Evolutionary conservation across 2,113 vertebrate species (phyloP).

Genomic region (Odocoileus virginianus): DNA sequence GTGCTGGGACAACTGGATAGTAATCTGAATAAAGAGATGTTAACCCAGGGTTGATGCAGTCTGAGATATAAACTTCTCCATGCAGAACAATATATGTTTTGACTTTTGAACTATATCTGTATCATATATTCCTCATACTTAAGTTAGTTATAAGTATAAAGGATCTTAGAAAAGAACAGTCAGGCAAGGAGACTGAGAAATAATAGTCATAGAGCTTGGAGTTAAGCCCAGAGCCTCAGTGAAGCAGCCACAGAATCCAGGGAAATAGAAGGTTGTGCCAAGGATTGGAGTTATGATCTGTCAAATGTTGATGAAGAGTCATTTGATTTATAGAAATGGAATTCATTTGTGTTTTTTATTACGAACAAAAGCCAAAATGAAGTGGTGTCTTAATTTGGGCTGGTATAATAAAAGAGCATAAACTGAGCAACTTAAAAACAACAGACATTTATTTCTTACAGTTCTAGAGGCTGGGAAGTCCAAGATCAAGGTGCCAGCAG

Average conservation of each 20-base stretch:
- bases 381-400: neutral
- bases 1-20: neutral
- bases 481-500: neutral
- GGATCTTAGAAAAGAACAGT: neutral
- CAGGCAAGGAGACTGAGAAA: neutral
- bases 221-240: neutral
- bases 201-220: neutral
- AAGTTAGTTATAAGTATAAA: neutral
- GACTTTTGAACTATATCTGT: neutral
- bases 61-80: neutral
- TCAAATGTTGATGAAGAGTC: neutral
- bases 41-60: neutral
- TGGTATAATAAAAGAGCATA: neutral
- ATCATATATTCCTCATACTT: neutral
- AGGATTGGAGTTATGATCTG: neutral
- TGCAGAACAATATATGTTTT: neutral
- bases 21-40: neutral
- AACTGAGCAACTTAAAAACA: neutral
- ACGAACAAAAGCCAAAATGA: neutral
- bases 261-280: neutral
- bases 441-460: neutral
- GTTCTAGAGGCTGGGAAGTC: neutral
- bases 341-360: neutral
- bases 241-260: neutral
- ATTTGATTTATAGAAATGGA: neutral